Conservation (phyloP, 2,888 invertebrate species). For the Lymantria monacha region DNA sequence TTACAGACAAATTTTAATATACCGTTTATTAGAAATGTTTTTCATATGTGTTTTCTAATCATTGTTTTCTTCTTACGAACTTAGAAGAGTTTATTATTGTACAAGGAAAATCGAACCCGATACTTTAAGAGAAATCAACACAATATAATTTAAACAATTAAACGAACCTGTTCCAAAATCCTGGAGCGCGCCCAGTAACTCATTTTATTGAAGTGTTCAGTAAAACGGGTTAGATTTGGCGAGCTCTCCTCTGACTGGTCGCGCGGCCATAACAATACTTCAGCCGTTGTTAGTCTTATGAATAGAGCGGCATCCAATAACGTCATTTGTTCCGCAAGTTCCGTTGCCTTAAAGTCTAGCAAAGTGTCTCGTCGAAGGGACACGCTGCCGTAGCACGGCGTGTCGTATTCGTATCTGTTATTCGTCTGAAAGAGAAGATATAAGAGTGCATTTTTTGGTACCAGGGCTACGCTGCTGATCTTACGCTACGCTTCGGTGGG, state of each 20-base stretch:
- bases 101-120: too few species aligned
- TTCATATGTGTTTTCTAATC: too few species aligned
- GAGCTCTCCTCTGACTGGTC: constrained; percentile 98
- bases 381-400: constrained; percentile 66
- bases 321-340: constrained; percentile 99
- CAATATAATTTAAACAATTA: not conserved
- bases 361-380: constrained; percentile 83
- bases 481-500: too few species aligned
- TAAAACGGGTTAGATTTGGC: constrained; percentile 97
- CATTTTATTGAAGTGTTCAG: constrained; percentile 99
- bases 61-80: too few species aligned
- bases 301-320: constrained; percentile 96
- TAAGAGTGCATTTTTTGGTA: not conserved
- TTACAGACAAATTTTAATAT: too few species aligned
- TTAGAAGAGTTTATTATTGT: too few species aligned
- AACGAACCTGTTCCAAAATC: constrained; percentile 89
- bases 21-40: too few species aligned
- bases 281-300: constrained; percentile 97
- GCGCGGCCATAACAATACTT: constrained; percentile 98
- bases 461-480: too few species aligned
- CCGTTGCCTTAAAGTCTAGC: constrained; percentile 95
- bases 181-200: constrained; percentile 98
- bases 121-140: too few species aligned
- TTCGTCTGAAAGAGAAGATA: constrained; percentile 47
- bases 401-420: constrained; percentile 71